Base-by-base conservation (phyloP, 2,797 vertebrate species). In the Squalus acanthias region DNA sequence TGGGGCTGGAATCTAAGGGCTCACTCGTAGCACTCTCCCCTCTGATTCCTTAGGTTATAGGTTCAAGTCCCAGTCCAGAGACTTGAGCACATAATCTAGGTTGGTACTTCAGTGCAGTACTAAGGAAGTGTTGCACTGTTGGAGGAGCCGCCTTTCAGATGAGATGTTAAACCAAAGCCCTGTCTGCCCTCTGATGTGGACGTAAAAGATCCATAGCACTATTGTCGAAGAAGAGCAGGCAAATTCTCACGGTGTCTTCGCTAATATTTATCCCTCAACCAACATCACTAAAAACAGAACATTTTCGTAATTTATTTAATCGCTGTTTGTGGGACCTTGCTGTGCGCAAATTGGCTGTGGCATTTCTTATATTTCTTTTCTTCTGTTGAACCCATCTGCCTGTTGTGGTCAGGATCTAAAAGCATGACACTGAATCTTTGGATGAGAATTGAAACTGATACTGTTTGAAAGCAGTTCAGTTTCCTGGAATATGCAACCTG, bases 391-490 rank as follows among this genome's bases (percentile, higher is more conserved):
- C 29, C 15, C 60, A 65, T 65, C 29, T 63, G 57, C 60, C 29
- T 63, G 26, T 91, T 91, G 88, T 63, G 57, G 26, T 91, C 5
- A 65, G 13, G 57, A n/a, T 91, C 57, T 17, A 91, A 91, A 60
- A 57, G 53, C 4, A 89, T 60, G 87, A 89, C 53, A 7, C 53
- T 17, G 88, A 63, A 63, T n/a, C 33, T 17, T 91, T 65, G 57
- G 88, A 65, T 91, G 88, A 91, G 88, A 91, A 91, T 63, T 91
- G 88, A 91, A 91, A 91, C 88, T 91, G 88, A 91, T 63, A 91
- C 57, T 91, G 82, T 85, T 91, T 63, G 57, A 65, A 63, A 91
- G 29, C 88, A 20, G 57, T 57, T 91, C 60, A 91, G 33, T 60
- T 63, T 91, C 57, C 88, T 63, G 88, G 57, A 91, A 91, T 15